Conservation (phyloP, 2,113 vertebrate species). For the Thymallus thymallus region DNA sequence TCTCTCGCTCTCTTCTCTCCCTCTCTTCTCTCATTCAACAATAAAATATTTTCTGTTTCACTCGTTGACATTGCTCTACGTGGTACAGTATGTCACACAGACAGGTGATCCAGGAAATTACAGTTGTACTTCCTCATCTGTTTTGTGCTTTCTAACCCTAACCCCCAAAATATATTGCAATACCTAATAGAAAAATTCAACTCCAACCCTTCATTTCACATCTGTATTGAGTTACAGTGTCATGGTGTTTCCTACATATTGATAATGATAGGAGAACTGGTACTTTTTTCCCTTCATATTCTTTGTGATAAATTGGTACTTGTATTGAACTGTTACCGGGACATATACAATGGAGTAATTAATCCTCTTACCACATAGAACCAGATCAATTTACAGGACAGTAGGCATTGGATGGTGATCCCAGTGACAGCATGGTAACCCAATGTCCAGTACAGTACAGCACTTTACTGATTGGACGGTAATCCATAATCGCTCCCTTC, state of each 20-base stretch:
- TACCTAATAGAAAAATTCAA: neutral
- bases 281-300: no score
- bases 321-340: conserved; percentile 57
- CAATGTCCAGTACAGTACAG: neutral
- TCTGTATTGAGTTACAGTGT: neutral
- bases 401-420: neutral
- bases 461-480: neutral
- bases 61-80: conserved; percentile 10
- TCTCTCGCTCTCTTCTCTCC: conserved; percentile 40
- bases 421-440: neutral
- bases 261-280: neutral
- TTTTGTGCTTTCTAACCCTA: neutral
- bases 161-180: neutral
- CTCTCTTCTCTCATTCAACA: conserved; percentile 29
- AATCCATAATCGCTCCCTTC: neutral
- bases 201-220: neutral
- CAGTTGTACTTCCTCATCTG: neutral
- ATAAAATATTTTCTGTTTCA: conserved; percentile 62
- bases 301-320: neutral
- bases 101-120: neutral
- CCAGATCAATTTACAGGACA: conserved; percentile 64
- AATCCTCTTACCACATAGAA: conserved; percentile 63
- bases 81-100: no score
- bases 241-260: neutral
- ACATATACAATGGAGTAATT: conserved; percentile 66